Base-by-base conservation (phyloP, 2,797 vertebrate genomes). In the Paedocypris micromegethes region DNA sequence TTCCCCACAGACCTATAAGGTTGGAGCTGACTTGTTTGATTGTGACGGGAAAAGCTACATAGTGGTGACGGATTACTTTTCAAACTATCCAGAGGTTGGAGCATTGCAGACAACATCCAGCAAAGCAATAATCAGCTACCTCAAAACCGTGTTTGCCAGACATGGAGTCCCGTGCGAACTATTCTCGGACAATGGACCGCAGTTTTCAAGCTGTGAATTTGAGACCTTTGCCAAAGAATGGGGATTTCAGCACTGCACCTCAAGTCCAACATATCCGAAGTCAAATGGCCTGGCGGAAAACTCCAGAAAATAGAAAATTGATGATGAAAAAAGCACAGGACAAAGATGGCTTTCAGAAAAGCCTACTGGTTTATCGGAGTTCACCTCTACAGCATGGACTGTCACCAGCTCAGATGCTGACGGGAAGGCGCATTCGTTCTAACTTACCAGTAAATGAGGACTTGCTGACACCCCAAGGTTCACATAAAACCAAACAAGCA, bases 211-310 rank as follows among this genome's bases (percentile, higher is more conserved):
- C 40, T 23, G 46, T 57, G 51, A 70, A 23, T 74, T 77, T 64
- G 54, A 42, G 2, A 37, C 43, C 3, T 78, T 76, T 5, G 48
- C 74, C 3, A 70, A 64, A 8, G 66, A 66, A 3, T 78, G 71
- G 64, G 77, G 63, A 4, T 70, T 75, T 23, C 49, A 59, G 2
- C 67, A 76, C 38, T 58, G n/a, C 5, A 72, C 64, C 1, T 72
- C 60, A 2, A 74, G 72, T 39, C 72, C 9, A 72, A 43, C 41
- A 5, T 64, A 76, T 6, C 68, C 74, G 2, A 74, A 45, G 8
- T 78, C 68, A 2, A 74, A 70, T 37, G 53, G 68, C 6, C 48
- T 76, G 6, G 72, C 61, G 50, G 68, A 78, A 38, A 74, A 57
- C 53, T 54, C 62, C 9, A 58, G 63, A 3, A 76, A 57, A 42